phyloP scores from a whole-genome alignment of 2,888 invertebrate genomes.

The Acronicta psi region DNA sequence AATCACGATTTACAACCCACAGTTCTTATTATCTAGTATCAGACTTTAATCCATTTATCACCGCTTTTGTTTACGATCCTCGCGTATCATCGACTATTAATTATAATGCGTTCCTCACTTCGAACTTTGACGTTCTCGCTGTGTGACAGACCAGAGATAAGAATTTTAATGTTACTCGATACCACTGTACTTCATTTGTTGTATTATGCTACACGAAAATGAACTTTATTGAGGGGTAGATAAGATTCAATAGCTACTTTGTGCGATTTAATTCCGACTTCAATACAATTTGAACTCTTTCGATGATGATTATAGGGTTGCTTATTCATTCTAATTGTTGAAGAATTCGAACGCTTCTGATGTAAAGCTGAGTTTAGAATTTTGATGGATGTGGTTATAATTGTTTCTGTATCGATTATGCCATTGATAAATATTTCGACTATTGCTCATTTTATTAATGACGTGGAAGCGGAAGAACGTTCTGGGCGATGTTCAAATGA shows the following conservation, averaged over 20 bases:
- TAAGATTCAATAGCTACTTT: constrained; percentile 51
- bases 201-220: constrained; percentile 59
- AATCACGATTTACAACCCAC: constrained; percentile 86
- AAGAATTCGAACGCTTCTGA: constrained; percentile 69
- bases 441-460: constrained; percentile 89
- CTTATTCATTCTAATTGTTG: constrained; percentile 52
- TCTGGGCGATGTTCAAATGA: constrained; percentile 81
- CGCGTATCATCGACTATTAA: constrained; percentile 89
- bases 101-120: constrained; percentile 88
- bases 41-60: constrained; percentile 88
- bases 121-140: constrained; percentile 88
- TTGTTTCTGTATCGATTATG: constrained; percentile 89
- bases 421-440: constrained; percentile 89
- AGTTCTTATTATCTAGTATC: constrained; percentile 86
- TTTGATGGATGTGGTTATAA: constrained; percentile 89
- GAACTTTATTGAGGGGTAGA: constrained; percentile 52
- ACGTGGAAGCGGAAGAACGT: constrained; percentile 86
- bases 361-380: constrained; percentile 80
- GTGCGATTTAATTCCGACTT: constrained; percentile 16
- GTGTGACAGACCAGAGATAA: constrained; percentile 88
- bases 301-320: constrained; percentile 53
- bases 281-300: constrained; percentile 68
- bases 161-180: constrained; percentile 87
- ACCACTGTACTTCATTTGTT: constrained; percentile 72
- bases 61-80: constrained; percentile 88